These are phyloP conservation scores for Trematocara variabile DNA, from an alignment of 2,113 vertebrate genomes.

Conservation along the genomic window DNA sequence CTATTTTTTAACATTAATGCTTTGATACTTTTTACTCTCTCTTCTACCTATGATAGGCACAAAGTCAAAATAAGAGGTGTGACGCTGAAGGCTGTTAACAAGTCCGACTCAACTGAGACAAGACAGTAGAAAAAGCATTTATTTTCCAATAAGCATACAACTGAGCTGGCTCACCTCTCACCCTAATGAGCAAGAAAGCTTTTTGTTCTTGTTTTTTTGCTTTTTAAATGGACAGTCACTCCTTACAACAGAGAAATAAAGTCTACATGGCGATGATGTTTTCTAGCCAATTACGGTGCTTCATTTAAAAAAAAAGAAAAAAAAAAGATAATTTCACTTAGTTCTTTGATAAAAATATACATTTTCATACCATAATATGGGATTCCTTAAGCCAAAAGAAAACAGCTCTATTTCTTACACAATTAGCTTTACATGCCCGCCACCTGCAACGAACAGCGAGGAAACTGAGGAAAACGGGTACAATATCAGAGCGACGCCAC, in stretches of 20 bases:
- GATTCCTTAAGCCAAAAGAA: not conserved
- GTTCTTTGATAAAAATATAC: not conserved
- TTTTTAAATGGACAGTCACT: not conserved
- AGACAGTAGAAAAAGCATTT: constrained; percentile 30
- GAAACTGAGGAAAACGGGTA: not conserved
- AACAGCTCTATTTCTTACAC: not conserved
- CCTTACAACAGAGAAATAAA: not conserved
- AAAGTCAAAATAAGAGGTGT: not conserved
- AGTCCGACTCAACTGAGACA: not conserved
- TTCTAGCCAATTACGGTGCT: not conserved
- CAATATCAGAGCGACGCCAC: constrained; percentile 1
- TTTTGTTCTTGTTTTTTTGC: not conserved
- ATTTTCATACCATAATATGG: not conserved
- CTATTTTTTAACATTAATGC: not conserved
- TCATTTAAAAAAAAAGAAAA: not conserved
- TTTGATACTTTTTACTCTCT: not conserved
- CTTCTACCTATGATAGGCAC: not conserved
- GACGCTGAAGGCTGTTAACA: not conserved
- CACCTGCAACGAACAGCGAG: not conserved
- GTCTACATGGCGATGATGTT: not conserved
- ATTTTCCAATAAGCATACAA: not conserved
- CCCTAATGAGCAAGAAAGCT: not conserved
- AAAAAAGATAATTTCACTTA: not conserved
- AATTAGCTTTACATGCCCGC: not conserved
- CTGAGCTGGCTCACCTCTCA: not conserved